Percentiles rank a stretch among this genome's conserved stretches.
phyloP scores from a whole-genome alignment of 2,113 vertebrate species.

The Poeciliopsis retropinna region DNA sequence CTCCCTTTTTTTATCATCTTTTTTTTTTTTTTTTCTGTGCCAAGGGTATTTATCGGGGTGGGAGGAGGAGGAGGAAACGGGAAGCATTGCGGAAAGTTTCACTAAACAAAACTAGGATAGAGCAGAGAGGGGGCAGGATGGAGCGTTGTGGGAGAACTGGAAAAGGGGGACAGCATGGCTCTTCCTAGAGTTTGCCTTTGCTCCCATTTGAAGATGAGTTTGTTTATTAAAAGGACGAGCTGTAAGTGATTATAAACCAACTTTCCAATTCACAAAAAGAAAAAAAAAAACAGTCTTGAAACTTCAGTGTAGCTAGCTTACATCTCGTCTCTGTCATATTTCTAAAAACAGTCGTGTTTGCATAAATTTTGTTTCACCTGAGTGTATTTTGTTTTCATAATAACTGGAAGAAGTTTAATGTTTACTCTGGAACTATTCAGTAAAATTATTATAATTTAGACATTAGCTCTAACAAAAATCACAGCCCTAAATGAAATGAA shows the following conservation, averaged over 20 bases:
- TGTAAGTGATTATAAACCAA: not conserved
- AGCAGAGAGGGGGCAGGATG: conserved; percentile 34
- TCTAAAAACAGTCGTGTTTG: not conserved
- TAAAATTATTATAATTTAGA: not conserved
- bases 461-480: not conserved
- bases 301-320: too few species aligned
- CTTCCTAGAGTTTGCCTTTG: conserved; percentile 36
- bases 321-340: not conserved
- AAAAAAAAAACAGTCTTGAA: too few species aligned
- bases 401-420: not conserved
- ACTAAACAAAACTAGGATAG: conserved; percentile 59
- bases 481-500: not conserved
- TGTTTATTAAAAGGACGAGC: not conserved
- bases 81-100: conserved; percentile 47
- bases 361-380: not conserved
- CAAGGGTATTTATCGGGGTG: conserved; percentile 9
- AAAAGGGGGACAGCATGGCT: conserved; percentile 50
- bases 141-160: conserved; percentile 35
- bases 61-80: conserved; percentile 20
- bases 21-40: conserved; percentile 8
- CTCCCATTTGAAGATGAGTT: not conserved
- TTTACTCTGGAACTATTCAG: not conserved
- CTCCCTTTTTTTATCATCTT: not conserved
- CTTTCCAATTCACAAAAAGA: too few species aligned
- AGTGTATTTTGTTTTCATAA: not conserved